A percentile compares a stretch with the other conserved stretches of the same genome.
phyloP scores from a whole-genome alignment of 2,113 vertebrate genomes.

The Prunella fulvescens region DNA sequence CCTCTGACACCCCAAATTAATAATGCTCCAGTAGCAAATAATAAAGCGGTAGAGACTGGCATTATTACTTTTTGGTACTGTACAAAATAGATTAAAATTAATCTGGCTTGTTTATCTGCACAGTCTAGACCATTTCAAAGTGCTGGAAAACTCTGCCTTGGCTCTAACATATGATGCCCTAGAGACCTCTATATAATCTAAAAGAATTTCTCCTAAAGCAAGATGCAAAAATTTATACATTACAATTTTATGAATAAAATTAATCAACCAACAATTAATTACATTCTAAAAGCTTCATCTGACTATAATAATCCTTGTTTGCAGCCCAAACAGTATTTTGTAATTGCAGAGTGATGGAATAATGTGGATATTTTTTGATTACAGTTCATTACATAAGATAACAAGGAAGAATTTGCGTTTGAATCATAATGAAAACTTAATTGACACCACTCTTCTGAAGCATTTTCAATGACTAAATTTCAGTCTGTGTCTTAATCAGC shows the following conservation, averaged over 20 bases:
- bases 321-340: conserved; percentile 14
- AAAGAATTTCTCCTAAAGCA: neutral
- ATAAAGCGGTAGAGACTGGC: neutral
- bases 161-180: neutral
- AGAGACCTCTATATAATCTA: neutral
- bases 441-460: neutral
- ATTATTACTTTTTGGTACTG: conserved; percentile 23
- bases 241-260: conserved; percentile 39
- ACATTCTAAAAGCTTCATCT: conserved; percentile 27
- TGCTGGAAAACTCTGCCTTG: neutral
- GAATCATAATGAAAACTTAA: conserved; percentile 38
- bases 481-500: conserved; percentile 27
- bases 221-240: neutral
- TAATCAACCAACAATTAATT: conserved; percentile 46
- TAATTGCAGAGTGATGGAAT: conserved; percentile 12
- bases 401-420: conserved; percentile 24
- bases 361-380: conserved; percentile 25
- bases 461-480: conserved; percentile 26
- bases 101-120: conserved; percentile 9
- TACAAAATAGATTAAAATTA: neutral
- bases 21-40: conserved; percentile 17
- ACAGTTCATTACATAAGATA: conserved; percentile 30
- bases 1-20: conserved; percentile 14
- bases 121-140: neutral
- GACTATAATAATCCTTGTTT: conserved; percentile 16